Evolutionary conservation across 2,888 invertebrate genomes (phyloP), one percentile per base, ranked within the genome.

Genomic region (Cephus pulcher): DNA sequence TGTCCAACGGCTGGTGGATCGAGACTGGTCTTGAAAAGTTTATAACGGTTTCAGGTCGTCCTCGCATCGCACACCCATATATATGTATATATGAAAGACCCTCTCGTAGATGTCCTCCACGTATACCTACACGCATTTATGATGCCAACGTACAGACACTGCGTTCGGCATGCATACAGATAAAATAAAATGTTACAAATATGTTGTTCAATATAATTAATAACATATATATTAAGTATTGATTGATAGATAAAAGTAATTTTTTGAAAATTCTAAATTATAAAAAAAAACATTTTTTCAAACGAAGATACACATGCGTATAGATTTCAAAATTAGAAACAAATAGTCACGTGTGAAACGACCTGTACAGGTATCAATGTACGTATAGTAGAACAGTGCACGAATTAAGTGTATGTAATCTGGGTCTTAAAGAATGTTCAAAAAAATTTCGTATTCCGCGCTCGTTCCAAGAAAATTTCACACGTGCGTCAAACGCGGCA

Each of bases 41-140:
- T 83, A 85, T 90, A 90, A 90, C 90, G 90, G 90, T 90, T 87
- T 81, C 86, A 84, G 84, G 86, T 86, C 85, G 86, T 88, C 87
- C 86, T 87, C 84, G 85, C 80, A 71, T 71, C 76, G 73, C 80
- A 73, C 78, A 75, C 77, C 77, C 74, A 76, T 74, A 69, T 78
- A 79, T 40, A 40, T 35, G 1, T 40, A 40, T 40, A 56, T 56
- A 56, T 56, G 6, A 6, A 56, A 23, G 56, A 56, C 56, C 23
- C 56, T 56, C 56, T 56, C 56, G 23, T 56, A 56, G 23, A 56
- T 56, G 56, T 56, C 56, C 56, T 56, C 56, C 56, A 56, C 23
- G 9, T 56, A 56, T 23, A 56, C 56, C 56, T 56, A 23, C 9
- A 9, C 56, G 56, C 23, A 56, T 23, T 23, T 56, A 56, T 23